Conservation (phyloP, 2,888 invertebrate genomes). For the Stenodera caucasica region DNA sequence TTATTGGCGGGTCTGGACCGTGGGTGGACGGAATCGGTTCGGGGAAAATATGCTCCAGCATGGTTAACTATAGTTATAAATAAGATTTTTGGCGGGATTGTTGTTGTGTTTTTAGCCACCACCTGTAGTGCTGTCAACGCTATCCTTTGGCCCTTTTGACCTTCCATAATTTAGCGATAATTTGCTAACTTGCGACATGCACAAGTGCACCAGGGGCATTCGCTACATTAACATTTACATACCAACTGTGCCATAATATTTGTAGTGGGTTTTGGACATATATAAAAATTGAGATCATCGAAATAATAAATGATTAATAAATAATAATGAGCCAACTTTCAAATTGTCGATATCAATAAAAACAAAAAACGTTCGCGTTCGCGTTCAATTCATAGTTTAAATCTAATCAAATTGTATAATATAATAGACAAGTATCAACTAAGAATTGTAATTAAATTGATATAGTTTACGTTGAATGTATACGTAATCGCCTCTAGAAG, state of each 20-base stretch:
- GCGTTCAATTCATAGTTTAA: too few relatives aligned
- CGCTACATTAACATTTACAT: constrained; percentile 29
- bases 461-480: neutral
- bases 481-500: neutral
- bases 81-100: constrained; percentile 31
- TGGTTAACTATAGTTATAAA: constrained; percentile 21
- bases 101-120: constrained; percentile 21
- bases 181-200: constrained; percentile 38
- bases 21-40: neutral
- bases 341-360: too few relatives aligned
- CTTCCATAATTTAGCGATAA: constrained; percentile 37
- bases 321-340: too few relatives aligned
- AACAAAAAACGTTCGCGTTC: too few relatives aligned
- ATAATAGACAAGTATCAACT: neutral
- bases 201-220: constrained; percentile 28
- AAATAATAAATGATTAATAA: too few relatives aligned
- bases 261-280: constrained; percentile 26
- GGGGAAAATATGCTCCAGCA: neutral
- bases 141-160: constrained; percentile 33
- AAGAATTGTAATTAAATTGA: constrained; percentile 10
- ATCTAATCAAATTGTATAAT: constrained; percentile 2
- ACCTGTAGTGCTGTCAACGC: constrained; percentile 38
- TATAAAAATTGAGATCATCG: constrained; percentile 21
- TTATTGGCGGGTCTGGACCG: neutral
- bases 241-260: constrained; percentile 26